These are phyloP conservation scores for Perca flavescens DNA, from an alignment of 2,113 vertebrate species.

Conservation along the genomic window DNA sequence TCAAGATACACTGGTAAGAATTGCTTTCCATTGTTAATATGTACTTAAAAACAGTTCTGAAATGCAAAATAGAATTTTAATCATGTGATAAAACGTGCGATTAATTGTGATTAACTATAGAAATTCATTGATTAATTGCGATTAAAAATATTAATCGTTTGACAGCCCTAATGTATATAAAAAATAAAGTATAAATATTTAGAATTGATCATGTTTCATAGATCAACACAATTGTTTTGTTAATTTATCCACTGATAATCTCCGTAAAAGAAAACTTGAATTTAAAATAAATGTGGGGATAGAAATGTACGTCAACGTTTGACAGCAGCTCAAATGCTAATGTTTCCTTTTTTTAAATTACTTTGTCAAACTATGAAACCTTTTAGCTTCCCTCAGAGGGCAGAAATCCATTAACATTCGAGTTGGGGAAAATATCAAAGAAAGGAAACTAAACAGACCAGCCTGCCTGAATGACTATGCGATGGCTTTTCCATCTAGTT, in stretches of 20 bases:
- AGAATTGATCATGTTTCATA: not conserved
- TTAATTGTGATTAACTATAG: too few species aligned
- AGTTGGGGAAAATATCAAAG: conserved; percentile 12
- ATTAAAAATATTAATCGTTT: too few species aligned
- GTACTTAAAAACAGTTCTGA: too few species aligned
- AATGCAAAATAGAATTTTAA: too few species aligned
- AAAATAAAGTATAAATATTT: not conserved
- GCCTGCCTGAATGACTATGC: too few species aligned
- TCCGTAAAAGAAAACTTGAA: not conserved
- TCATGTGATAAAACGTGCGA: too few species aligned
- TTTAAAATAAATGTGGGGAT: not conserved
- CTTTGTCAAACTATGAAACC: not conserved
- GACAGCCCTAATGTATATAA: too few species aligned
- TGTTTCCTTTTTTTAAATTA: not conserved
- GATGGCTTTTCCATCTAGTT: not conserved
- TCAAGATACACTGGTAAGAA: too few species aligned
- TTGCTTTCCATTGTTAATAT: too few species aligned
- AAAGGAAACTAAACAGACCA: too few species aligned
- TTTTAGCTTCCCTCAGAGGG: not conserved
- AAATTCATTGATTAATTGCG: too few species aligned
- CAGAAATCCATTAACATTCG: conserved; percentile 16
- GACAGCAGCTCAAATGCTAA: not conserved
- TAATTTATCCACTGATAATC: not conserved
- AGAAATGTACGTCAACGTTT: not conserved
- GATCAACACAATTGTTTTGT: not conserved